Conservation (phyloP, 2,113 vertebrate species). For the Astatotilapia flaviijosephi region DNA sequence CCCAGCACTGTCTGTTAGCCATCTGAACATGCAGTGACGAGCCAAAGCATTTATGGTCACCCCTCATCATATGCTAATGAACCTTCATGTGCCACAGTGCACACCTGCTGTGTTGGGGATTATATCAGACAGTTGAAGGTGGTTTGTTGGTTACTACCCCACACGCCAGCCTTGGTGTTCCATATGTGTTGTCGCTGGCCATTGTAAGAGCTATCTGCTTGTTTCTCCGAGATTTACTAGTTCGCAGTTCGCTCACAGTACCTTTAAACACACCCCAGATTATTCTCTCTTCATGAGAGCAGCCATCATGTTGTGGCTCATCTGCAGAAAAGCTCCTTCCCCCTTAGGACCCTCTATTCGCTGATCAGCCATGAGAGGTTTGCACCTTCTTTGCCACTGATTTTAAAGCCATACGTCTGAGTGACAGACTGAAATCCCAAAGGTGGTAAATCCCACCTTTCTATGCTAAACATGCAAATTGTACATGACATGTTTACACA, state of each 20-base stretch:
- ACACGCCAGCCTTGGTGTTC: neutral
- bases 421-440: neutral
- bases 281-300: neutral
- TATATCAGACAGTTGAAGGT: neutral
- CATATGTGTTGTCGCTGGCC: neutral
- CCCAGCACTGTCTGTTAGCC: neutral
- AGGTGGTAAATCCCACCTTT: neutral
- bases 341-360: neutral
- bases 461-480: neutral
- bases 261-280: neutral
- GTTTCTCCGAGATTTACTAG: neutral
- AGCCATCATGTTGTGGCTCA: neutral
- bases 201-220: neutral
- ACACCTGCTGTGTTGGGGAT: neutral
- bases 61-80: neutral
- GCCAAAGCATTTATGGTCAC: neutral
- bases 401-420: constrained; percentile 55
- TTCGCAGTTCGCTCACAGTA: neutral
- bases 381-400: neutral
- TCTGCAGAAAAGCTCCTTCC: neutral
- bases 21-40: neutral
- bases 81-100: neutral
- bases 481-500: constrained; percentile 45
- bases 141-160: neutral
- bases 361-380: neutral